phyloP scores from a whole-genome alignment of 2,888 invertebrate species.

The Cabera pusaria region DNA sequence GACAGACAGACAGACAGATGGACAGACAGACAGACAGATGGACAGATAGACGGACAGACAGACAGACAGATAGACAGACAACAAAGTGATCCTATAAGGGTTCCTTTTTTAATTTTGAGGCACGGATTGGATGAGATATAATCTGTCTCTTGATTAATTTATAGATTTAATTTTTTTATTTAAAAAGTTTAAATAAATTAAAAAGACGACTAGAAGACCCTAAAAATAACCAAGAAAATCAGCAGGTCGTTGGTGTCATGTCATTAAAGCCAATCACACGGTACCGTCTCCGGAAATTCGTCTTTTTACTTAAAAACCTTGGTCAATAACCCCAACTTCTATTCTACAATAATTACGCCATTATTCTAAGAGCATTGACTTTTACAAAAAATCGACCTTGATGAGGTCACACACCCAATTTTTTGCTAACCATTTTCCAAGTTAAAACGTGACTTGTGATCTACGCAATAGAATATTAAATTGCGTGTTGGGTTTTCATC shows the following conservation, averaged over 20 bases:
- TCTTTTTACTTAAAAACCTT: slow-evolving; percentile 23
- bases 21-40: too few species aligned
- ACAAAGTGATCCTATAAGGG: too few species aligned
- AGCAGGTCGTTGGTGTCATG: not conserved
- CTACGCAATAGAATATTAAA: slow-evolving; percentile 6
- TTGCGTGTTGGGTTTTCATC: slow-evolving; percentile 4
- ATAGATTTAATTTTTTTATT: too few species aligned
- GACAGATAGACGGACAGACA: too few species aligned
- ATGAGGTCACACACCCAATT: slow-evolving; percentile 47
- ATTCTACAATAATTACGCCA: slow-evolving; percentile 54
- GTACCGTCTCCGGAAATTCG: slow-evolving; percentile 21
- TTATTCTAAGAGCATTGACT: slow-evolving; percentile 53
- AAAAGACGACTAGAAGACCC: too few species aligned
- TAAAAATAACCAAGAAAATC: too few species aligned
- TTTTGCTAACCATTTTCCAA: slow-evolving; percentile 26
- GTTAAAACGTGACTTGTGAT: slow-evolving; percentile 13
- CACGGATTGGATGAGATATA: too few species aligned
- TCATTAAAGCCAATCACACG: slow-evolving; percentile 12
- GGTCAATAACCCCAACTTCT: slow-evolving; percentile 29
- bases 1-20: too few species aligned
- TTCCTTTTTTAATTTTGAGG: too few species aligned
- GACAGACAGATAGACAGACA: too few species aligned
- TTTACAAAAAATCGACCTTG: slow-evolving; percentile 47
- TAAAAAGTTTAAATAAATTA: too few species aligned
- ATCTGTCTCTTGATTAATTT: too few species aligned